Evolutionary conservation across 2,888 invertebrate species (phyloP), one percentile per base, ranked within the genome.

Genomic region (Callyntrura guangdongensis): DNA sequence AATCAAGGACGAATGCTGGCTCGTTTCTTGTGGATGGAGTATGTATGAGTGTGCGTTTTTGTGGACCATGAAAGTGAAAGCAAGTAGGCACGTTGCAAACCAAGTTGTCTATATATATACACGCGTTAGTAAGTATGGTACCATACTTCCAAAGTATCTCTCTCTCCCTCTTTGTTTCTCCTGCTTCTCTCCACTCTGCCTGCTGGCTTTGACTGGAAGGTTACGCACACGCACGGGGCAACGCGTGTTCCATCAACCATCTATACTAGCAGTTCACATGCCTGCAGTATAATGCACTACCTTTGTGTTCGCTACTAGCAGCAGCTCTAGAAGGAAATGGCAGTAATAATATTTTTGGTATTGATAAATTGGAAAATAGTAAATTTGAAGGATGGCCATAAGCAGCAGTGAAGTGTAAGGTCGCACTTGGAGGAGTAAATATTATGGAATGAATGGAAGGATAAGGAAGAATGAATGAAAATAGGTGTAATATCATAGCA

Each of bases 1-100:
- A 87, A 87, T 91, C 91, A 91, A 91, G 91, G 91, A 87, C 91
- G 64, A 72, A 59, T 25, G 25, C 56, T 20, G 91, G 91, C 91
- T 91, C 91, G 91, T 91, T 90, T 69, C 67, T 83, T 64, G 67
- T 49, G 83, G 36, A 36, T 4, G 36, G 6, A 36, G 6, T 72
- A 17, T 64, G 72, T n/a, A 56, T 59, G 17, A 2, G 36, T 36
- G 6, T 77, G 64, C 49, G n/a, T 61, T 64, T 45, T 27, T 47
- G n/a, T 53, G 56, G 91, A 87, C 91, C 91, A 91, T 91, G 91
- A 91, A 84, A 91, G 91, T 87, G 91, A 91, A 91, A 91, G 91
- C 79, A 47, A 6, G 61, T 47, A 87, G 87, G 84, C 87, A 91
- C 87, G 84, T 87, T 84, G 91, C 84, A 90, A 86, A 20, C 74